Evolutionary conservation across 2,888 invertebrate genomes (phyloP).

Genomic region (Cantharis rustica): DNA sequence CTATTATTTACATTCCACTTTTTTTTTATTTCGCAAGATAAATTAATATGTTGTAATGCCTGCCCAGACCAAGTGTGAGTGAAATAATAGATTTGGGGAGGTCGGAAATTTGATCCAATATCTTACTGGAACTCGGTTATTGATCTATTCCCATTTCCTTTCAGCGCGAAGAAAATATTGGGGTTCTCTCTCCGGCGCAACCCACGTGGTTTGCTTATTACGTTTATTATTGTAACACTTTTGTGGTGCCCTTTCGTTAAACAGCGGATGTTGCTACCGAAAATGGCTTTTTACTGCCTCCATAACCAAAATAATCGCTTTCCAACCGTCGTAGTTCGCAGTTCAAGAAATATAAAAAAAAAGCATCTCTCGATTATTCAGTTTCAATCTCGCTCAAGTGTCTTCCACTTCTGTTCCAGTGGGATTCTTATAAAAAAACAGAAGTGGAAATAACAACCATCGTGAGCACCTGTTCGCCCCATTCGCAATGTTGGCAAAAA

Average conservation of each 20-base stretch:
- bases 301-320: not conserved
- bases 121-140: conserved; percentile 39
- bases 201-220: conserved; percentile 23
- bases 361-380: not conserved
- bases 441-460: not conserved
- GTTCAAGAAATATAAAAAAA: not conserved
- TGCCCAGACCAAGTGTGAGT: conserved; percentile 10
- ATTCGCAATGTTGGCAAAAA: not conserved
- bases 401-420: not conserved
- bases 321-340: not conserved
- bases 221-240: not conserved
- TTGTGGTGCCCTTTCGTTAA: not conserved
- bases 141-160: conserved; percentile 44
- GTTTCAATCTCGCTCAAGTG: not conserved
- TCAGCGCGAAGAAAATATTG: not conserved
- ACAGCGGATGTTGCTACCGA: not conserved
- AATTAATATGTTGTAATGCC: not conserved
- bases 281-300: not conserved
- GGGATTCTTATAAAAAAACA: not conserved
- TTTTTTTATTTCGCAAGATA: not conserved
- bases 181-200: conserved; percentile 2
- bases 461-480: not conserved
- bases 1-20: not conserved
- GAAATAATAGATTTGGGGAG: conserved; percentile 30
- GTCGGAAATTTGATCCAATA: conserved; percentile 29